phyloP scores from a whole-genome alignment of 2,888 invertebrate genomes.

The Idaea straminata region DNA sequence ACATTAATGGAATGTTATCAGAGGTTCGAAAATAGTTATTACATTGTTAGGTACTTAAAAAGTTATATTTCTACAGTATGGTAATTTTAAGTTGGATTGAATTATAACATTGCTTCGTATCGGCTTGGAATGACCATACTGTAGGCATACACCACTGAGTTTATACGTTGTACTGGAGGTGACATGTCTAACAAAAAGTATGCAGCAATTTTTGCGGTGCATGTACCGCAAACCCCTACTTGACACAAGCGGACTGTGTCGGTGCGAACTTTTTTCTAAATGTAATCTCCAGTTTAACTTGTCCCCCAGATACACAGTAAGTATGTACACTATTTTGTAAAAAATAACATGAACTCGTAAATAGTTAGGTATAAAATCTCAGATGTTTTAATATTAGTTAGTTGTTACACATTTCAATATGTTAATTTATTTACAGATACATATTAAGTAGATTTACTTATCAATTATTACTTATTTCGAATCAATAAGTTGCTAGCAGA shows the following conservation, averaged over 20 bases:
- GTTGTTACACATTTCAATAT: background rate
- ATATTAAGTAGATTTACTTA: background rate
- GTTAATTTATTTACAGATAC: constrained; percentile 19
- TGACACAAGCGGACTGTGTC: too few species aligned
- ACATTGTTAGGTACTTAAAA: background rate
- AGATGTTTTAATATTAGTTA: constrained; percentile 15
- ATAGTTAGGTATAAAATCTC: constrained; percentile 1
- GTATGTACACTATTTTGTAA: background rate
- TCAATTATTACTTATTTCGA: background rate
- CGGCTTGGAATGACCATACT: background rate
- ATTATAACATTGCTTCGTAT: background rate
- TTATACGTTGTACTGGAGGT: too few species aligned
- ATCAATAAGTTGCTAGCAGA: background rate
- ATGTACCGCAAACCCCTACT: too few species aligned
- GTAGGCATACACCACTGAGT: background rate
- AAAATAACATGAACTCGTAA: background rate
- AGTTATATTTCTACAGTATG: background rate
- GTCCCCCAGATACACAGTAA: background rate
- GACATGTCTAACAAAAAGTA: too few species aligned
- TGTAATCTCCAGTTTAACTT: too few species aligned
- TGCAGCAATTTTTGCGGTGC: too few species aligned
- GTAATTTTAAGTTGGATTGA: background rate
- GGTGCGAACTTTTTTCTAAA: too few species aligned
- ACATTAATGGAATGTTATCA: constrained; percentile 2
- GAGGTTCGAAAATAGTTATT: background rate